These are phyloP conservation scores for Asobara japonica DNA, from an alignment of 1,140 invertebrate species.

Conservation along the genomic window DNA sequence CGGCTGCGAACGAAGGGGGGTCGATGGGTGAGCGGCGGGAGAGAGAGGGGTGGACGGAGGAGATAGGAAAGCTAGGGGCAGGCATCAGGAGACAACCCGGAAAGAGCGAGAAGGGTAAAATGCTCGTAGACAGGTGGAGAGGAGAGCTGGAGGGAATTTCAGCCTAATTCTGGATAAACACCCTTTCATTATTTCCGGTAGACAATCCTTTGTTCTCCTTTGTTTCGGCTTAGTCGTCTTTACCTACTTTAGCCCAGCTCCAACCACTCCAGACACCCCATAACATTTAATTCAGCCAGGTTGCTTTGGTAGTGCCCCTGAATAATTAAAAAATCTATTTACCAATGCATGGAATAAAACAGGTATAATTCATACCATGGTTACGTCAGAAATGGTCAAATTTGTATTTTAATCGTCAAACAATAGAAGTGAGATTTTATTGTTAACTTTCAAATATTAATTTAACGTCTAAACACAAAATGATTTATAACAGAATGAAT, in stretches of 20 bases:
- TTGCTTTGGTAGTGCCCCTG: neutral
- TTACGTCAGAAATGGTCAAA: too few relatives aligned
- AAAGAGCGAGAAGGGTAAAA: slow-evolving; percentile 21
- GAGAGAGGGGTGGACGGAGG: neutral
- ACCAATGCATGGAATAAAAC: neutral
- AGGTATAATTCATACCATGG: too few relatives aligned
- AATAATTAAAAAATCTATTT: neutral
- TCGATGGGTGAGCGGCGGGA: slow-evolving; percentile 30
- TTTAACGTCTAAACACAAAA: too few relatives aligned
- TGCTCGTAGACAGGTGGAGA: slow-evolving; percentile 34
- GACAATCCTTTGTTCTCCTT: slow-evolving; percentile 24
- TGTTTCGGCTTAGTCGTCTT: slow-evolving; percentile 6
- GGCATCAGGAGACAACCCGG: neutral
- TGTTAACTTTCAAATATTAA: too few relatives aligned
- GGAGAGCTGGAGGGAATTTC: slow-evolving; percentile 42
- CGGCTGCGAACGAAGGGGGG: slow-evolving; percentile 35
- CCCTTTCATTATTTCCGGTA: slow-evolving; percentile 62
- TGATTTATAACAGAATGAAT: too few relatives aligned
- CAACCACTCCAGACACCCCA: slow-evolving; percentile 4
- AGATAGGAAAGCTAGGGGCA: neutral
- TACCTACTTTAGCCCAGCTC: neutral
- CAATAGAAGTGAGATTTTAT: too few relatives aligned
- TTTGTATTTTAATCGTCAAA: too few relatives aligned
- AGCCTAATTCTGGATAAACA: slow-evolving; percentile 64
- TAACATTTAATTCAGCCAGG: slow-evolving; percentile 1